These are phyloP conservation scores for Acrocephalus scirpaceus DNA, from an alignment of 2,797 vertebrate genomes.

Conservation along the genomic window DNA sequence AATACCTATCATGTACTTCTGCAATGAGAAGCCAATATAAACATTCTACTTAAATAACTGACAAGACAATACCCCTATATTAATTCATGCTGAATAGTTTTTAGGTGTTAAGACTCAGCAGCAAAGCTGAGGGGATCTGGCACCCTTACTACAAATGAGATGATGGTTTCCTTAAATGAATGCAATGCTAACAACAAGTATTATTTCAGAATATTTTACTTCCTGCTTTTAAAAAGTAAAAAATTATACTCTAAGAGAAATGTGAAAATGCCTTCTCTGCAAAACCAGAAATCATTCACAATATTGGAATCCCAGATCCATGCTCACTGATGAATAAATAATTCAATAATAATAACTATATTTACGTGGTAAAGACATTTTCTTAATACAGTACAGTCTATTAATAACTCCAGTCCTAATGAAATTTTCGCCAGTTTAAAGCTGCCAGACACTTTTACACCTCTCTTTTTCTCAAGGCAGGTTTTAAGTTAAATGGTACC, in stretches of 20 bases:
- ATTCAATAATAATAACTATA: not conserved
- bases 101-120: not conserved
- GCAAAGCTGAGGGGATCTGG: not conserved
- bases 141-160: not conserved
- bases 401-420: not conserved
- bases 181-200: not conserved
- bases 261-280: not conserved
- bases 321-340: not conserved
- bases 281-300: not conserved
- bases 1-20: not conserved
- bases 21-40: not conserved
- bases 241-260: not conserved
- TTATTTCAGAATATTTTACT: not conserved
- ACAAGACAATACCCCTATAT: not conserved
- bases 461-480: not conserved
- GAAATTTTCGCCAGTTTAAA: not conserved
- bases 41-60: not conserved
- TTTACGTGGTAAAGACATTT: not conserved
- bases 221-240: not conserved
- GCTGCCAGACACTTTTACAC: not conserved
- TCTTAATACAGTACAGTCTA: not conserved
- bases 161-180: not conserved
- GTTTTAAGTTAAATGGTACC: not conserved
- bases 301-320: not conserved
- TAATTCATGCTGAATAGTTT: not conserved